Base-by-base conservation (phyloP, 1,140 invertebrate genomes). In the Lasaia peninsularis region DNA sequence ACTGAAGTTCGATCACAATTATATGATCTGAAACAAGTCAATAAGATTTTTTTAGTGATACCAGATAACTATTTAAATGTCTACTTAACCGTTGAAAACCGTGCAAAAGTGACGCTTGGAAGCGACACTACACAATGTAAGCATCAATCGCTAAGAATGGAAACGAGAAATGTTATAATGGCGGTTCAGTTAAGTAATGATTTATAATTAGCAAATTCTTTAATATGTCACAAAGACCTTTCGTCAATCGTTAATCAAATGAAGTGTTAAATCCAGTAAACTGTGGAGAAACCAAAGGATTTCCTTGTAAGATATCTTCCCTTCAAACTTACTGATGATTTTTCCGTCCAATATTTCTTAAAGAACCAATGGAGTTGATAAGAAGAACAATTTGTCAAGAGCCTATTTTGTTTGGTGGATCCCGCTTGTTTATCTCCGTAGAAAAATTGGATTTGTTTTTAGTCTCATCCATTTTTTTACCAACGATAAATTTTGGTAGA, bases 301-400 rank as follows among this genome's bases (percentile, higher is more conserved):
- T 65, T 64, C 58, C 69, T 67, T 71, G 63, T 48, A 40, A 78
- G 69, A 79, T 80, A 65, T 66, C 71, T 69, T 58, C 35, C 65
- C 52, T 54, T 54, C 53, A 56, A 59, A 68, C 64, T 75, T 70
- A 68, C 72, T 75, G 71, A 80, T 80, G 65, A 83, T 78, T 77
- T 75, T 73, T 56, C 62, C 65, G 65, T 69, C 78, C 75, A 79
- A 81, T 80, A 79, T 82, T 80, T 60, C 73, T 74, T 68, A 62
- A 65, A 67, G 72, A 75, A 73, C 71, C 74, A 82, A 80, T 82
- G 71, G 67, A 74, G 65, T 76, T 68, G 69, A 72, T 77, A 75
- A 80, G 67, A 69, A 61, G 55, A 73, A 72, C 73, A 70, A 85
- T 82, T 85, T 82, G 71, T 85, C 78, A 77, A 63, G 56, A 68